Evolutionary conservation across 2,888 invertebrate species (phyloP).

Genomic region (Acronicta alni): DNA sequence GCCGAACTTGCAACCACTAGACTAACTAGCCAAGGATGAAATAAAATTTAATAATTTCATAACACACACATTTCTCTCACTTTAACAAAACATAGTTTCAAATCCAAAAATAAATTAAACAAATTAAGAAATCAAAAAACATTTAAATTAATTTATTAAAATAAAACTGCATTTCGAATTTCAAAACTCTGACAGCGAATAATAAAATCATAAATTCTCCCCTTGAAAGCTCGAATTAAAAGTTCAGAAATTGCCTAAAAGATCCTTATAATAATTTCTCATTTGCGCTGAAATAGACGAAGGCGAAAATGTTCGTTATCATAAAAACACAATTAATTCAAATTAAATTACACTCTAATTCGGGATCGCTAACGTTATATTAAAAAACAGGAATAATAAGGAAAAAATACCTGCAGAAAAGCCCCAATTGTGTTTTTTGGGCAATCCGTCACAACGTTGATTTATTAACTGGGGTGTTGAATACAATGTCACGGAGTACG

Average conservation of each 20-base stretch:
- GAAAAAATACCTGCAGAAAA: slow-evolving; percentile 22
- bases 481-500: background rate
- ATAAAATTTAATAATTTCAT: too few species aligned
- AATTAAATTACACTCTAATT: slow-evolving; percentile 65
- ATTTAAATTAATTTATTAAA: background rate
- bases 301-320: slow-evolving; percentile 56
- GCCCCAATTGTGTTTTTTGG: slow-evolving; percentile 1
- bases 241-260: slow-evolving; percentile 61
- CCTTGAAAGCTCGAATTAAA: slow-evolving; percentile 61
- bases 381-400: slow-evolving; percentile 41
- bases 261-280: slow-evolving; percentile 65
- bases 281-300: slow-evolving; percentile 54
- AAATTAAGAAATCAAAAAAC: background rate
- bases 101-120: background rate
- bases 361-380: slow-evolving; percentile 55
- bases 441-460: background rate
- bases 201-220: slow-evolving; percentile 59
- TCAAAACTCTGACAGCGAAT: slow-evolving; percentile 26
- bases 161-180: slow-evolving; percentile 7
- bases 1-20: too few species aligned
- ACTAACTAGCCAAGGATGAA: background rate
- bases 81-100: too few species aligned
- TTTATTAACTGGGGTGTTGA: slow-evolving; percentile 1
- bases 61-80: too few species aligned
- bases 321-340: slow-evolving; percentile 67